Conservation (phyloP, 2,797 vertebrate species). For the Myotis findleyi region DNA sequence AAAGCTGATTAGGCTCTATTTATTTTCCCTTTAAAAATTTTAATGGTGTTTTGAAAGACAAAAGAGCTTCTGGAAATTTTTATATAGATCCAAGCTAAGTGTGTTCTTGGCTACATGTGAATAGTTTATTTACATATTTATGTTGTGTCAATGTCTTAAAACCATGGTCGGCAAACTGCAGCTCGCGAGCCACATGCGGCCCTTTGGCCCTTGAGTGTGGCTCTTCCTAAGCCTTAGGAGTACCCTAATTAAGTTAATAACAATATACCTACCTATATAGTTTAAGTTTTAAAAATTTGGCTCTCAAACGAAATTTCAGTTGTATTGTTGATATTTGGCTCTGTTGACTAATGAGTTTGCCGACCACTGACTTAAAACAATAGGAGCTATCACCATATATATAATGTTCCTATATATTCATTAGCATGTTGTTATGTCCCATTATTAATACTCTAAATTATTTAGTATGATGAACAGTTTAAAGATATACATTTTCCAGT, state of each 20-base stretch:
- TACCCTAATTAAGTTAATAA: too few species aligned
- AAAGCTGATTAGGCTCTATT: neutral
- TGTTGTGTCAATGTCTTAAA: neutral
- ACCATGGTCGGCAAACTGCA: too few species aligned
- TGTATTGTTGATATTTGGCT: too few species aligned
- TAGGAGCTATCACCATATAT: neutral
- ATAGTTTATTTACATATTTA: slow-evolving; percentile 2
- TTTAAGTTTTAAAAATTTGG: too few species aligned
- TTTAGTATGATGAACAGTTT: neutral
- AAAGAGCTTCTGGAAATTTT: neutral
- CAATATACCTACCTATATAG: too few species aligned
- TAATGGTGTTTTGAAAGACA: slow-evolving; percentile 6
- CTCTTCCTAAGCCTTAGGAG: too few species aligned
- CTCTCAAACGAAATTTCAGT: too few species aligned
- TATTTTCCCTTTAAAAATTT: neutral
- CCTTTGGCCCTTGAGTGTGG: too few species aligned
- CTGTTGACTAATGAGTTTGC: too few species aligned
- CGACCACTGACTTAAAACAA: too few species aligned
- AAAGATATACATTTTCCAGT: neutral
- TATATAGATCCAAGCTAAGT: neutral
- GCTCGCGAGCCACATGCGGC: too few species aligned
- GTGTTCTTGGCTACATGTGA: neutral
- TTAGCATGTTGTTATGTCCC: neutral
- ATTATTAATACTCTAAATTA: neutral
- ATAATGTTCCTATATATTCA: neutral